phyloP scores from a whole-genome alignment of 2,888 invertebrate genomes.

The Apoda limacodes region DNA sequence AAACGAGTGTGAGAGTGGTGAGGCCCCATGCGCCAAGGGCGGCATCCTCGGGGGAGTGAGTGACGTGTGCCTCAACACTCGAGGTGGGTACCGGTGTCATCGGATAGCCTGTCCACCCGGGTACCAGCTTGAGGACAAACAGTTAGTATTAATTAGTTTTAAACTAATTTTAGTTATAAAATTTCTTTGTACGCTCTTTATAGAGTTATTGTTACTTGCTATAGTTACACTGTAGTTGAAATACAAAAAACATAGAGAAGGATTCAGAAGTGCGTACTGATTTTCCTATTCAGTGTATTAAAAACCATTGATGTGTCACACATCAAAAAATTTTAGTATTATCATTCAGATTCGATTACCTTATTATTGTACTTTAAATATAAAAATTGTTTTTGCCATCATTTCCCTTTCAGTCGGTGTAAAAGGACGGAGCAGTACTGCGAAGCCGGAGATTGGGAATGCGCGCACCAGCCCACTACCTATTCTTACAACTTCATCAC shows the following conservation, averaged over 20 bases:
- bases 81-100: constrained; percentile 90
- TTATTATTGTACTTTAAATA: too few relatives aligned
- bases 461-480: constrained; percentile 84
- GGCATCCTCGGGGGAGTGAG: constrained; percentile 65
- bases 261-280: too few relatives aligned
- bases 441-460: constrained; percentile 75
- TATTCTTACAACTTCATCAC: constrained; percentile 95
- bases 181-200: too few relatives aligned
- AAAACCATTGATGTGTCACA: too few relatives aligned
- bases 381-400: too few relatives aligned
- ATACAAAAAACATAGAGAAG: too few relatives aligned
- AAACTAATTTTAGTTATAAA: too few relatives aligned
- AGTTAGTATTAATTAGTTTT: constrained; percentile 73
- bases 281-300: too few relatives aligned
- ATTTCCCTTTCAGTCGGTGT: constrained; percentile 78
- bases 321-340: too few relatives aligned
- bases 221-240: too few relatives aligned
- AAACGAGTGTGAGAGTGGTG: constrained; percentile 84
- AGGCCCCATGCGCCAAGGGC: constrained; percentile 77
- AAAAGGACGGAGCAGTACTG: constrained; percentile 78
- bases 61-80: constrained; percentile 86
- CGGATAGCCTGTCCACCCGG: constrained; percentile 86
- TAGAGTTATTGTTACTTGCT: too few relatives aligned
- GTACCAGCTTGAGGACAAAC: constrained; percentile 84
- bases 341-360: too few relatives aligned